phyloP scores from a whole-genome alignment of 2,888 invertebrate genomes.

The Caenorhabditis sinica region DNA sequence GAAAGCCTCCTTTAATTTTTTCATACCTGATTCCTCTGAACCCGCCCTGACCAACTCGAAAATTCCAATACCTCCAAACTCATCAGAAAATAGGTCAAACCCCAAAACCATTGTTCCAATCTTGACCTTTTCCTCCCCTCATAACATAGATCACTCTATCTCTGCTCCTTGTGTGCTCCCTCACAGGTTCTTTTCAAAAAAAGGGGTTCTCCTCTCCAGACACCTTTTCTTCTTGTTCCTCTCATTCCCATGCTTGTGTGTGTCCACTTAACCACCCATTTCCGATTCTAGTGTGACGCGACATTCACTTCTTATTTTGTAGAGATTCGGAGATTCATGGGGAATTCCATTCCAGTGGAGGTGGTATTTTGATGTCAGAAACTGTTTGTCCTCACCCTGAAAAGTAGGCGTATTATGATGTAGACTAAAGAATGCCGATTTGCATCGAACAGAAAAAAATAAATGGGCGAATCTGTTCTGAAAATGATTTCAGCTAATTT shows the following conservation, averaged over 20 bases:
- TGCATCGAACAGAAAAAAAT: neutral
- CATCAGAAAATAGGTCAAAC: too few species aligned
- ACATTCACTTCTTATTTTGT: slow-evolving; percentile 5
- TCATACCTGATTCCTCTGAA: too few species aligned
- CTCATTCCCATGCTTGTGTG: neutral
- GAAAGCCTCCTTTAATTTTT: too few species aligned
- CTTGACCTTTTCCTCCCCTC: neutral
- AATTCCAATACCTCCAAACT: too few species aligned
- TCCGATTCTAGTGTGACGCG: slow-evolving; percentile 6
- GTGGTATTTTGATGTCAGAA: neutral
- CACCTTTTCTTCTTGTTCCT: slow-evolving; percentile 5
- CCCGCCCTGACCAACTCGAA: too few species aligned
- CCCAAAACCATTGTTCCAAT: too few species aligned
- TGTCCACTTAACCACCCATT: slow-evolving; percentile 25
- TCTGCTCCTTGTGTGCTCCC: neutral
- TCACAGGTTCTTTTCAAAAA: neutral
- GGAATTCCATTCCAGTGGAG: neutral
- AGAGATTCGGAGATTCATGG: neutral
- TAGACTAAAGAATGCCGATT: neutral
- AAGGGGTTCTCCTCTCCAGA: slow-evolving; percentile 10
- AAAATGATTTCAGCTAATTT: slow-evolving; percentile 17
- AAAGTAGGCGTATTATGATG: neutral
- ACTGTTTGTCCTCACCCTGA: neutral
- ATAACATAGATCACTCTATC: slow-evolving; percentile 11
- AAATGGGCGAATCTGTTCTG: neutral